phyloP scores from a whole-genome alignment of 1,140 invertebrate species.

The honey bee (Apis mellifera) region Amel_HAv3.1 CM009937.2:1566501-1567000 shows the following conservation, averaged over 20 bases:
- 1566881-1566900: slow-evolving; percentile 25
- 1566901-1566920: slow-evolving; percentile 21
- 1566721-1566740: slow-evolving; percentile 1
- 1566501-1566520: too few relatives aligned
- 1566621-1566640: slow-evolving; percentile 19
- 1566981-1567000: slow-evolving; percentile 20
- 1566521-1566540: too few relatives aligned
- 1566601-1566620: not conserved
- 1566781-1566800: not conserved
- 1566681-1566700: slow-evolving; percentile 40
- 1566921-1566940: slow-evolving; percentile 11
- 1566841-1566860: slow-evolving; percentile 17
- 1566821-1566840: slow-evolving; percentile 36
- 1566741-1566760: not conserved
- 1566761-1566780: not conserved
- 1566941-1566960: slow-evolving; percentile 26
- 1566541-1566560: not conserved
- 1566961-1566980: not conserved
- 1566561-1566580: not conserved
- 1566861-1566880: slow-evolving; percentile 24
- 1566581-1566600: not conserved
- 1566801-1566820: slow-evolving; percentile 20
- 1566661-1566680: slow-evolving; percentile 47
- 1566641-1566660: slow-evolving; percentile 34
- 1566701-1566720: slow-evolving; percentile 37